These are phyloP conservation scores for Cyclophora albipunctata DNA, from an alignment of 2,888 invertebrate species.

Conservation along the genomic window DNA sequence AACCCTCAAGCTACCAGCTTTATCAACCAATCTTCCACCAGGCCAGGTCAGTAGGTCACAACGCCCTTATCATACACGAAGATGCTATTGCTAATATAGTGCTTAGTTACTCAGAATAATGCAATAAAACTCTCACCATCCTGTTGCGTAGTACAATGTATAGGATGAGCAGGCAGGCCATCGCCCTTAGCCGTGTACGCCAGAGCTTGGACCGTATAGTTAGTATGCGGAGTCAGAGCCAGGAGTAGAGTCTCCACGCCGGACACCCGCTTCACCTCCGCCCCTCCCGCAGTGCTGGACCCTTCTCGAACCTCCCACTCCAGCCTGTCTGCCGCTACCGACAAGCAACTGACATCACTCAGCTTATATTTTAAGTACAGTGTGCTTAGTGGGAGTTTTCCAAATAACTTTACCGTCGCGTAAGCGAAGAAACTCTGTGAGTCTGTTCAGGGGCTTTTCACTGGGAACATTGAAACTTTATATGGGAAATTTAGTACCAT, in stretches of 20 bases:
- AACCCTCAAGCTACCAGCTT: too few relatives aligned
- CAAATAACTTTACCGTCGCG: too few relatives aligned
- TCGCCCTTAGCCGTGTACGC: constrained; percentile 91
- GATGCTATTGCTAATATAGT: too few relatives aligned
- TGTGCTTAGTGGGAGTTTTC: too few relatives aligned
- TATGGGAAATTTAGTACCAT: too few relatives aligned
- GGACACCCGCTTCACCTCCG: constrained; percentile 86
- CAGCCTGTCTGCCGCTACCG: constrained; percentile 68
- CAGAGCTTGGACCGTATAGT: constrained; percentile 89
- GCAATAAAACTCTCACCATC: constrained; percentile 76
- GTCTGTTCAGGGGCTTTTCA: too few relatives aligned
- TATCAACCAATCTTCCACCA: too few relatives aligned
- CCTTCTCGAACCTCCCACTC: constrained; percentile 66
- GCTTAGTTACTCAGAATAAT: too few relatives aligned
- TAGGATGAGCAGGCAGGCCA: constrained; percentile 84
- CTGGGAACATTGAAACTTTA: too few relatives aligned
- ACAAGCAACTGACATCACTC: constrained; percentile 73
- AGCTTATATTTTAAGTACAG: constrained; percentile 45
- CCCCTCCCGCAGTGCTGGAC: constrained; percentile 51
- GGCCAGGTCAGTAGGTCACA: too few relatives aligned
- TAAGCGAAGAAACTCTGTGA: too few relatives aligned
- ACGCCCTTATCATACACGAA: too few relatives aligned
- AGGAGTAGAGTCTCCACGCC: constrained; percentile 87
- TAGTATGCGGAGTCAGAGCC: constrained; percentile 87
- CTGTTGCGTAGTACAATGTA: constrained; percentile 89